Evolutionary conservation across 2,888 invertebrate genomes (phyloP).

Genomic region (Drosophila histrio): DNA sequence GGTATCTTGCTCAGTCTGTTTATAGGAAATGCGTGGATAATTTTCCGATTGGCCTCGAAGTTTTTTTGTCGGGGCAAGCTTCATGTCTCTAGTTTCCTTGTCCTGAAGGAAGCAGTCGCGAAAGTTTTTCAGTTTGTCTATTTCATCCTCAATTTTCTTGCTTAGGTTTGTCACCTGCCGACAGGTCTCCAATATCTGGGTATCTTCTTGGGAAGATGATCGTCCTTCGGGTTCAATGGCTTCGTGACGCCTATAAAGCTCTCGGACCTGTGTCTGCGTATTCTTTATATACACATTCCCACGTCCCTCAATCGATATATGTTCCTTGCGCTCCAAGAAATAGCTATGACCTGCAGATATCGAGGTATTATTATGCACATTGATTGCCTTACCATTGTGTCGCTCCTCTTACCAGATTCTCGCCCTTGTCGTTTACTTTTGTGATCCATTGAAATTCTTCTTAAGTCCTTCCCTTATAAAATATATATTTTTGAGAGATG

Average conservation of each 20-base stretch:
- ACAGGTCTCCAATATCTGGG: conserved; percentile 19
- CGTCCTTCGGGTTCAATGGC: too few relatives aligned
- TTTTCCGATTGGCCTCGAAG: not conserved
- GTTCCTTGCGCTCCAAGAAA: conserved; percentile 35
- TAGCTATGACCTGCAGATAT: not conserved
- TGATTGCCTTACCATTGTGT: not conserved
- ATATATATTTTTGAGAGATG: not conserved
- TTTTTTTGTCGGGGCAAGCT: not conserved
- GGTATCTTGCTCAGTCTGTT: not conserved
- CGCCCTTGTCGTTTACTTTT: not conserved
- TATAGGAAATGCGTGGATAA: not conserved
- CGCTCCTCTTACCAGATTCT: not conserved
- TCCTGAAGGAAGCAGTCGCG: conserved; percentile 12
- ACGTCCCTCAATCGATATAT: conserved; percentile 23
- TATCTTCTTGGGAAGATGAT: not conserved
- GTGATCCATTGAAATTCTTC: not conserved
- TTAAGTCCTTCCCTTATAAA: not conserved
- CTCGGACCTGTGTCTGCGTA: conserved; percentile 30
- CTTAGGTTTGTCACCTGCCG: conserved; percentile 26
- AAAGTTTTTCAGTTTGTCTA: conserved; percentile 39
- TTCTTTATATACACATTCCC: conserved; percentile 29
- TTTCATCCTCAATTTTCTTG: conserved; percentile 43
- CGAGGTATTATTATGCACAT: not conserved
- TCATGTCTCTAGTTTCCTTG: not conserved
- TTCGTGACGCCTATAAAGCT: conserved; percentile 6